Base-by-base conservation (phyloP, 2,888 invertebrate genomes). In the Incurvaria masculella region DNA sequence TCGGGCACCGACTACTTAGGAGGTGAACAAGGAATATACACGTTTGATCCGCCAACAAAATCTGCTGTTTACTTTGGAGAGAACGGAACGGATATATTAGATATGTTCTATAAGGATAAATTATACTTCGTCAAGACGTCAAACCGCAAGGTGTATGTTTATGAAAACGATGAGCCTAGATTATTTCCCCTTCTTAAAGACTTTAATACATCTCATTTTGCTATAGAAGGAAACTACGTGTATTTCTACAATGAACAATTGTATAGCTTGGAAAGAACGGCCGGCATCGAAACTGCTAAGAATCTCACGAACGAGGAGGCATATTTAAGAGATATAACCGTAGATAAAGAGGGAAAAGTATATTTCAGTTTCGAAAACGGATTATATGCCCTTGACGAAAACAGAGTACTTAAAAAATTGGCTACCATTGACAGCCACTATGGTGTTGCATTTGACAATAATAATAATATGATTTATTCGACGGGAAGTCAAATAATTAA, bases 171-270 rank as follows among this genome's bases (percentile, higher is more conserved):
- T 1, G 55, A 62, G 46, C 49, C 60, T 2, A 51, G 27, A 2
- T 61, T 66, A 45, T 67, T 68, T 21, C 52, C 56, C 45, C 71
- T 72, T 52, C 58, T 74, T 10, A 68, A 74, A 61, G 69, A 72
- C 40, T 69, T 67, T 0, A n/a, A n/a, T n/a, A 66, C 72, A 0
- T 68, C 33, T 4, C 33, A 33, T 8, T 33, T 33, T 11, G 33
- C 33, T 3, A n/a, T 33, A 3, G 33, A 33, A 4, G 14, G 14
- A 11, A 33, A 11, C 33, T 8, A n/a, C 4, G 33, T 14, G 14
- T 14, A n/a, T 14, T 33, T 33, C 8, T 33, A 59, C 47, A 74
- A 74, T 50, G 55, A 55, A 5, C 74, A 72, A 2, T 50, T 74
- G 14, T 74, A 60, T 33, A 57, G 63, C 33, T 68, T 70, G 51